Conservation (phyloP, 2,113 vertebrate species). For the Trichomycterus rosablanca region DNA sequence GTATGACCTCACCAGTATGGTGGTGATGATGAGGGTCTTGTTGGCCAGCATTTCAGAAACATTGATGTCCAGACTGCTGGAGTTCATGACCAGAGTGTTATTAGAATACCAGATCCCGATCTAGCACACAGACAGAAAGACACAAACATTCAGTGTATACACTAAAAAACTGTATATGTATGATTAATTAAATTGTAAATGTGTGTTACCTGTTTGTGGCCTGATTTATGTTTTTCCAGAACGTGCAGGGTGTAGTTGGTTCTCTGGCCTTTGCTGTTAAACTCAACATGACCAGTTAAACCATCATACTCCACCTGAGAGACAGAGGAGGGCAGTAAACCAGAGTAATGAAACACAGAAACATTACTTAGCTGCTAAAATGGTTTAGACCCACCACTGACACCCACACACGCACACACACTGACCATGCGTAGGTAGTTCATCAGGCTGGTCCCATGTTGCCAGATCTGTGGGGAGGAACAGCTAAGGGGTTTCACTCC, state of each 20-base stretch:
- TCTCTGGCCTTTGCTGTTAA: slow-evolving; percentile 92
- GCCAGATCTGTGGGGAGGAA: slow-evolving; percentile 51
- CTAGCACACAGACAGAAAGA: slow-evolving; percentile 51
- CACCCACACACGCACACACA: slow-evolving; percentile 2
- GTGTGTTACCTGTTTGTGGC: slow-evolving; percentile 76
- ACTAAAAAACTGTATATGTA: slow-evolving; percentile 49
- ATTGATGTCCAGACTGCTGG: slow-evolving; percentile 80
- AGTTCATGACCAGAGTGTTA: slow-evolving; percentile 83
- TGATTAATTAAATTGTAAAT: slow-evolving; percentile 34
- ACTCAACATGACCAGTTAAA: slow-evolving; percentile 83
- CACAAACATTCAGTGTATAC: neutral
- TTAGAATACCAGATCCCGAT: slow-evolving; percentile 87
- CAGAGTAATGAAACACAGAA: too few species aligned
- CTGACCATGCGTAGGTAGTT: slow-evolving; percentile 85
- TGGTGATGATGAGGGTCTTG: slow-evolving; percentile 84
- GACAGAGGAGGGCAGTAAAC: neutral
- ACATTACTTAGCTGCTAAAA: too few species aligned
- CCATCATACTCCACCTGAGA: slow-evolving; percentile 86
- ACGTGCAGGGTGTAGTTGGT: slow-evolving; percentile 86
- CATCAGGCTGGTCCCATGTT: slow-evolving; percentile 88
- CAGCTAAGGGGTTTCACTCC: slow-evolving; percentile 83
- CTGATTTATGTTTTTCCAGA: slow-evolving; percentile 78
- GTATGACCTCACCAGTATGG: slow-evolving; percentile 76
- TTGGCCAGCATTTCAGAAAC: slow-evolving; percentile 79
- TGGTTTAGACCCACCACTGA: too few species aligned